phyloP scores from a whole-genome alignment of 2,797 vertebrate genomes.

The Sebastes hubbsi region DNA sequence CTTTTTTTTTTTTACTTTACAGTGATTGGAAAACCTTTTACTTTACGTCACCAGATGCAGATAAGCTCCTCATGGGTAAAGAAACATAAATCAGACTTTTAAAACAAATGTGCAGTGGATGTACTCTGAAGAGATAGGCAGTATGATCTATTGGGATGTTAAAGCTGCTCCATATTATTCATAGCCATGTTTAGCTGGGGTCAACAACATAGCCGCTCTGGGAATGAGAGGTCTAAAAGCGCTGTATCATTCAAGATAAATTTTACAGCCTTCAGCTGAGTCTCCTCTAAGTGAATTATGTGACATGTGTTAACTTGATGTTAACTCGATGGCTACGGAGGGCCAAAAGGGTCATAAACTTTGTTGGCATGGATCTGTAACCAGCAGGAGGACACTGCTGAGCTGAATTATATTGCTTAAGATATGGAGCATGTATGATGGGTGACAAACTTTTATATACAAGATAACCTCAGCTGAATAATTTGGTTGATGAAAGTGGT shows the following conservation, averaged over 20 bases:
- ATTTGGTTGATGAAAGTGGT: not conserved
- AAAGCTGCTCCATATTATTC: slow-evolving; percentile 49
- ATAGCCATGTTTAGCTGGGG: slow-evolving; percentile 32
- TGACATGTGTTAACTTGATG: slow-evolving; percentile 30
- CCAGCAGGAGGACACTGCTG: slow-evolving; percentile 3
- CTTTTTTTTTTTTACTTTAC: not conserved
- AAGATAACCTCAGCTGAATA: not conserved
- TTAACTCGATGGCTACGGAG: slow-evolving; percentile 22
- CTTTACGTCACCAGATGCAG: slow-evolving; percentile 18
- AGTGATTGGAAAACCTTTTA: slow-evolving; percentile 41
- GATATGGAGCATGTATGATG: slow-evolving; percentile 23
- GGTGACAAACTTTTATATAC: slow-evolving; percentile 32
- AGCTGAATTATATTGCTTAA: not conserved
- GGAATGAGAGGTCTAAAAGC: slow-evolving; percentile 48
- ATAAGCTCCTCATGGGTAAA: slow-evolving; percentile 18
- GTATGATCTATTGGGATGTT: slow-evolving; percentile 48
- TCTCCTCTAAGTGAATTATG: slow-evolving; percentile 47
- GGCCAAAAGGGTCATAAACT: slow-evolving; percentile 46
- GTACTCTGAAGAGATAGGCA: slow-evolving; percentile 33
- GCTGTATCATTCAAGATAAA: slow-evolving; percentile 29
- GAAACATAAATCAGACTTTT: slow-evolving; percentile 49
- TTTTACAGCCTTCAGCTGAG: slow-evolving; percentile 41
- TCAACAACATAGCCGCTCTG: slow-evolving; percentile 53
- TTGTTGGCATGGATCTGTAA: slow-evolving; percentile 19
- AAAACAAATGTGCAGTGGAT: slow-evolving; percentile 40